A percentile compares a stretch with the other conserved stretches of the same genome.
Conservation (phyloP, 2,113 vertebrate genomes). For the Actinemys pallida region DNA sequence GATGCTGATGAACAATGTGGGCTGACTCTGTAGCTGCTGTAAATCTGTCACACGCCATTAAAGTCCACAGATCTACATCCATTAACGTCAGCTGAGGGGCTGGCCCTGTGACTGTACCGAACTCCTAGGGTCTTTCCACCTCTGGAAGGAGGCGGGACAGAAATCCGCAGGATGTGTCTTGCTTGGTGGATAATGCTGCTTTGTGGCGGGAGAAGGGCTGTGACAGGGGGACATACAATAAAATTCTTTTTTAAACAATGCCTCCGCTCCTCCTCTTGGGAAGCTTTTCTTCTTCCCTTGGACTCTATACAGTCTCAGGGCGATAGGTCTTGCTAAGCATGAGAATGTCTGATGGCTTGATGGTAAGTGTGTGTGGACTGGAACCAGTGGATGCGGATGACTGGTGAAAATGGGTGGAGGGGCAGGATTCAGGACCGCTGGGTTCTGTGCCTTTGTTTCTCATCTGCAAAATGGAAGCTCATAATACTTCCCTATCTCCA, state of each 20-base stretch:
- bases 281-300: background rate
- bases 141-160: background rate
- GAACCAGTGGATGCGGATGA: background rate
- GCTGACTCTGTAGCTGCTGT: background rate
- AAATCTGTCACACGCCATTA: background rate
- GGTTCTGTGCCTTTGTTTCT: background rate
- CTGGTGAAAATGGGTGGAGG: too few relatives aligned
- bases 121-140: accelerated
- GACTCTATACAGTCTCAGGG: background rate
- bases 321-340: background rate
- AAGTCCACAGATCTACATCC: background rate
- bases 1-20: background rate
- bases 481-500: background rate
- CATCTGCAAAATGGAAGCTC: background rate
- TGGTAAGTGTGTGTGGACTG: background rate
- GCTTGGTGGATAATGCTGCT: background rate
- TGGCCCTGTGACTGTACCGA: background rate
- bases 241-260: background rate
- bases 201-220: background rate
- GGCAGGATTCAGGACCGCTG: too few relatives aligned
- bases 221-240: background rate
- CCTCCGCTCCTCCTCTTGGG: background rate
- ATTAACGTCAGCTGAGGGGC: background rate
- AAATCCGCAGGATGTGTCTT: background rate
- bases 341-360: background rate